Evolutionary conservation across 1,140 invertebrate genomes (phyloP).

Genomic region (Plodia interpunctella): DNA sequence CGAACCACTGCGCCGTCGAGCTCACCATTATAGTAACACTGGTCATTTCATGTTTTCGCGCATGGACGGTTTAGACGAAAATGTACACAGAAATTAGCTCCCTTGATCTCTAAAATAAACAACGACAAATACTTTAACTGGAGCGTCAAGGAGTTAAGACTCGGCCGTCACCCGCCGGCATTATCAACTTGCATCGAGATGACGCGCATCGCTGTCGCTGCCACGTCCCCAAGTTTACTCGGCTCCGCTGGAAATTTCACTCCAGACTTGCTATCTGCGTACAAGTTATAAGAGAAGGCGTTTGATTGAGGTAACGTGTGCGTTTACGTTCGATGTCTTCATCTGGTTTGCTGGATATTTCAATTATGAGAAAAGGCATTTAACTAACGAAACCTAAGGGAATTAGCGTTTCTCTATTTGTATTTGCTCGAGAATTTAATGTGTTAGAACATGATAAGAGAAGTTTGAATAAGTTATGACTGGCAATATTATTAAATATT

Average conservation of each 20-base stretch:
- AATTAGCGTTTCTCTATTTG: too few relatives aligned
- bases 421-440: too few relatives aligned
- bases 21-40: too few relatives aligned
- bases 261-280: constrained; percentile 49
- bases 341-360: background rate
- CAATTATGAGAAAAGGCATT: too few relatives aligned
- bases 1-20: too few relatives aligned
- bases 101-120: constrained; percentile 6
- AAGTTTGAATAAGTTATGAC: too few relatives aligned
- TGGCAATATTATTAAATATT: too few relatives aligned
- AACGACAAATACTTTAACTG: constrained; percentile 14
- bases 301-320: background rate
- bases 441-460: too few relatives aligned
- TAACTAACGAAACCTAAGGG: too few relatives aligned
- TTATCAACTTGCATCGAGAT: constrained; percentile 66
- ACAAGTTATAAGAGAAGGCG: constrained; percentile 22
- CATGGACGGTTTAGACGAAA: background rate
- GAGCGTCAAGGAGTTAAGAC: constrained; percentile 21
- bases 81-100: background rate
- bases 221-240: constrained; percentile 70
- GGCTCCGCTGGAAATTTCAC: constrained; percentile 65
- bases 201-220: constrained; percentile 60
- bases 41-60: too few relatives aligned
- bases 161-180: constrained; percentile 24
- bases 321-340: background rate